Percentiles rank a stretch among this genome's conserved stretches.
Conservation (phyloP, 2,888 invertebrate species). For the Sphaerophoria taeniata region DNA sequence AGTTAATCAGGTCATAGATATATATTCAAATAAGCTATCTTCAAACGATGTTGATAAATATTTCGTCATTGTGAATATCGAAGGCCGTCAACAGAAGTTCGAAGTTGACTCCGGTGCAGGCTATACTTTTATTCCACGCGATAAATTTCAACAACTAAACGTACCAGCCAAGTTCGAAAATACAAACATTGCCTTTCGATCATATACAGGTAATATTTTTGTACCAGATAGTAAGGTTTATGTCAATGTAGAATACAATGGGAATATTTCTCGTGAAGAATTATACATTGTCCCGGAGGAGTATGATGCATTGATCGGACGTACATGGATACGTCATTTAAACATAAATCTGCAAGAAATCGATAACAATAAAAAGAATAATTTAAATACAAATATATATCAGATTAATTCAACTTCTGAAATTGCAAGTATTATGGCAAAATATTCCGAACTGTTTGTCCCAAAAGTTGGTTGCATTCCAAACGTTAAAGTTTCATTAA, state of each 20-base stretch:
- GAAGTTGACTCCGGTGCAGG: too few species aligned
- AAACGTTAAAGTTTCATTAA: background rate
- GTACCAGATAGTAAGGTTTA: slow-evolving; percentile 10
- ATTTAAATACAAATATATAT: too few species aligned
- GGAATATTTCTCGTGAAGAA: slow-evolving; percentile 8
- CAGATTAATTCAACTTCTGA: background rate
- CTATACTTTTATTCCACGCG: too few species aligned
- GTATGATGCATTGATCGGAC: background rate
- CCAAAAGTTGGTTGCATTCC: slow-evolving; percentile 4
- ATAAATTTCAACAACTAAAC: too few species aligned
- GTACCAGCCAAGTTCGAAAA: background rate
- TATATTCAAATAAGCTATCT: too few species aligned
- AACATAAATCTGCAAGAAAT: too few species aligned
- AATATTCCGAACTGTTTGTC: slow-evolving; percentile 2
- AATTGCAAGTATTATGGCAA: background rate
- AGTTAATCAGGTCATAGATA: too few species aligned
- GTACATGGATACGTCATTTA: too few species aligned
- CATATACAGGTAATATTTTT: background rate
- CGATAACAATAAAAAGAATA: too few species aligned
- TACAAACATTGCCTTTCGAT: background rate
- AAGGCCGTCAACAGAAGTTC: too few species aligned
- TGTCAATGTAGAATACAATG: slow-evolving; percentile 16
- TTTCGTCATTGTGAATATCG: too few species aligned
- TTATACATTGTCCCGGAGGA: slow-evolving; percentile 41
- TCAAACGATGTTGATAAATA: too few species aligned